These are phyloP conservation scores for Folsomia candida DNA, from an alignment of 2,888 invertebrate genomes.

Conservation along the genomic window DNA sequence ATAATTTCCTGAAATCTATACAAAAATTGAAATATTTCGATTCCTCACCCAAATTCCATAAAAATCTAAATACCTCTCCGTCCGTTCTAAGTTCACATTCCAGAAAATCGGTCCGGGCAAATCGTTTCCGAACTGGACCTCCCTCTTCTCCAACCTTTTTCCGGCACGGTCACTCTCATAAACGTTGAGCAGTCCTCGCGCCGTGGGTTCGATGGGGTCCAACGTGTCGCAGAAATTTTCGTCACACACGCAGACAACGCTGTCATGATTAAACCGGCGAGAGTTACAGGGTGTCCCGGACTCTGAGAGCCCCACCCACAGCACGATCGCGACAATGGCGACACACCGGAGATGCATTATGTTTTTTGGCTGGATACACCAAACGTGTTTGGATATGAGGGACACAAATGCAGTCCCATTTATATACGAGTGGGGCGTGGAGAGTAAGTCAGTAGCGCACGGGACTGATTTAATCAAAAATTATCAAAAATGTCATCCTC, in stretches of 20 bases:
- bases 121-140: constrained; percentile 29
- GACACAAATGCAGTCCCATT: too few species aligned
- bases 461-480: too few species aligned
- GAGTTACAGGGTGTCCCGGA: constrained; percentile 29
- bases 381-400: too few species aligned
- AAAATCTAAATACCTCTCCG: too few species aligned
- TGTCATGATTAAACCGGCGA: constrained; percentile 34
- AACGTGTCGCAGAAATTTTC: constrained; percentile 68
- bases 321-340: background rate
- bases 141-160: constrained; percentile 31
- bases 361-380: too few species aligned
- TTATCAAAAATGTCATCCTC: too few species aligned
- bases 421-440: too few species aligned
- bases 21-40: too few species aligned
- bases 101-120: constrained; percentile 18
- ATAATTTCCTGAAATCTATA: constrained; percentile 42
- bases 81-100: constrained; percentile 24
- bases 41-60: too few species aligned
- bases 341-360: too few species aligned
- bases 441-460: too few species aligned
- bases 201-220: constrained; percentile 55
- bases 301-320: background rate
- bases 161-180: constrained; percentile 36
- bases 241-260: constrained; percentile 69
- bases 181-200: constrained; percentile 27